Percentiles rank a stretch among this genome's conserved stretches.
Conservation (phyloP, 2,113 vertebrate genomes). For the Anoplopoma fimbria region DNA sequence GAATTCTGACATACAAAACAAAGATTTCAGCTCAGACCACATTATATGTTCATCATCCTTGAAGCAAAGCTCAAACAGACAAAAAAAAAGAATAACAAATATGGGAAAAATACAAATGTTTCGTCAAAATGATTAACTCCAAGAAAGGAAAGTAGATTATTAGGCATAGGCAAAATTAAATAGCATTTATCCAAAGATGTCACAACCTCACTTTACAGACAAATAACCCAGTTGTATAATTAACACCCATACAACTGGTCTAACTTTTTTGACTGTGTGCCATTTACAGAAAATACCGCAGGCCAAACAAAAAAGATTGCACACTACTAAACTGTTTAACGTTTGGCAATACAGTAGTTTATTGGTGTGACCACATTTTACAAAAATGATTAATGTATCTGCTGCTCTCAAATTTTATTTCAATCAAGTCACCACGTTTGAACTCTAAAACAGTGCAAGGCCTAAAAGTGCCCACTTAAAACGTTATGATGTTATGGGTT, state of each 20-base stretch:
- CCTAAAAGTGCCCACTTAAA: neutral
- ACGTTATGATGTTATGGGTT: neutral
- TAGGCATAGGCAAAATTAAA: neutral
- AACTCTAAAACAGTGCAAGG: neutral
- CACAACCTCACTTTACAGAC: neutral
- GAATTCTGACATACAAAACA: conserved; percentile 65
- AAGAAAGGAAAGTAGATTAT: conserved; percentile 1
- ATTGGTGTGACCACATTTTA: too few species aligned
- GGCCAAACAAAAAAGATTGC: too few species aligned
- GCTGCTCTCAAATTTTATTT: too few species aligned
- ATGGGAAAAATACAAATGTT: neutral
- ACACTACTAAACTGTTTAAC: too few species aligned
- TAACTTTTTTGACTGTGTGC: too few species aligned
- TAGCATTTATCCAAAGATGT: neutral
- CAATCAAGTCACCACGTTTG: too few species aligned
- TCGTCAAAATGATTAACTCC: neutral
- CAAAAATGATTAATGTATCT: too few species aligned
- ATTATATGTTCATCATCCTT: neutral
- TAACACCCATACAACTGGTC: too few species aligned
- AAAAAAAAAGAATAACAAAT: neutral
- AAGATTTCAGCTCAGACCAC: neutral
- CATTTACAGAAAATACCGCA: too few species aligned
- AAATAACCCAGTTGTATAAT: conserved; percentile 6
- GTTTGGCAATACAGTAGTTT: too few species aligned
- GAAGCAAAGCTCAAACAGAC: neutral